Base-by-base conservation (phyloP, 1,140 invertebrate genomes). In the Sitobion miscanthi region DNA sequence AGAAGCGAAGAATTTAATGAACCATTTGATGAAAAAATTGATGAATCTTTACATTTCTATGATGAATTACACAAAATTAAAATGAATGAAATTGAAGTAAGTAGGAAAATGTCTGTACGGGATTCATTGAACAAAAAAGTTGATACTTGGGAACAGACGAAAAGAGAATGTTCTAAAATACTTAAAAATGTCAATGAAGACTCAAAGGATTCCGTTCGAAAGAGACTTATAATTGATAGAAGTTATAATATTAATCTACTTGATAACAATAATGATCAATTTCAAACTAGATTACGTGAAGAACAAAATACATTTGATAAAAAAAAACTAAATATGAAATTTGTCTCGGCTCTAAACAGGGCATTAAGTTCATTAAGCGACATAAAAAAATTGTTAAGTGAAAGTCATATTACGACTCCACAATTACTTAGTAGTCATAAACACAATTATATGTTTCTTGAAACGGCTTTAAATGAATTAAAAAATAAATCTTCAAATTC, bases 31-130 rank as follows among this genome's bases (percentile, higher is more conserved):
- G 49, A 57, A 45, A 30, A 49, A 20, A 52, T 3, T 20, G 82
- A 86, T 57, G 35, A 83, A 14, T 45, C 35, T 21, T 30, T 86
- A 85, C 20, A 30, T 20, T 38, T 93, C 3, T 86, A 17, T 57
- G 9, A 38, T 45, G 82, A 86, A n/a, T 86, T 93, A 5, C 23
- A 93, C 14, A 93, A 93, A 45, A 38, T 93, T 42, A 6, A 83
- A 47, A 57, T 86, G 52, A 52, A 86, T 42, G 69, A 93, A 93
- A 45, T 93, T 86, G 91, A 93, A 57, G 17, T 17, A 2, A 57
- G 17, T 4, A 93, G 91, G 86, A 93, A 93, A 85, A 54, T 9
- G 0, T 0, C 57, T 30, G 47, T 93, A 52, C 82, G n/a, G 7
- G 21, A 45, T 14, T 8, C 45, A 6, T 45, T 93, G 9, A 86